Evolutionary conservation across 2,113 vertebrate genomes (phyloP).

Genomic region (Psephotus haematonotus): DNA sequence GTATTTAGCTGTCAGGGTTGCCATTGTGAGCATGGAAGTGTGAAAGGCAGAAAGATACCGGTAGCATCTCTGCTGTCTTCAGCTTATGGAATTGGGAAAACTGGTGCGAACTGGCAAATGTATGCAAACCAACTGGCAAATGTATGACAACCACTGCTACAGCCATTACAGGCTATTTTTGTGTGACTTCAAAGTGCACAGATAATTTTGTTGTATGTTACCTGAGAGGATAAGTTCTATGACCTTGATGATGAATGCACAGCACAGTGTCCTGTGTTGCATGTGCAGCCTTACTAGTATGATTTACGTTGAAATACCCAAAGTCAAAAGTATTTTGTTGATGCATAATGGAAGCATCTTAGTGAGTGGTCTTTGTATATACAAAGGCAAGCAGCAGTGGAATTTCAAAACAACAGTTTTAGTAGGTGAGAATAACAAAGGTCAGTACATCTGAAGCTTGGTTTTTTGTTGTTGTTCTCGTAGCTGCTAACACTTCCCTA

Average conservation of each 20-base stretch:
- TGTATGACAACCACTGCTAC: neutral
- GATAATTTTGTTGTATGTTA: neutral
- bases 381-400: neutral
- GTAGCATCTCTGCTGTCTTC: neutral
- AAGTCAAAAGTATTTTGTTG: neutral
- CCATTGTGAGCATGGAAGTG: neutral
- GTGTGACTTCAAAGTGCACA: neutral
- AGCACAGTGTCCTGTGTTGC: neutral
- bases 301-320: neutral
- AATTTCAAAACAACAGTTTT: neutral
- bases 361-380: neutral
- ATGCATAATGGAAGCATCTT: neutral
- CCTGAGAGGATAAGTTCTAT: neutral
- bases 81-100: neutral
- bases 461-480: neutral
- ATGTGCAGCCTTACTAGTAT: neutral
- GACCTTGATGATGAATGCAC: neutral
- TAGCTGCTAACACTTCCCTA: neutral
- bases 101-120: neutral
- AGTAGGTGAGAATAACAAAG: neutral
- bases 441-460: neutral
- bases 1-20: neutral
- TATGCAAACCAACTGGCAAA: neutral
- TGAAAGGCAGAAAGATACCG: neutral
- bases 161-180: neutral